A percentile compares a stretch with the other conserved stretches of the same genome.
These are phyloP conservation scores for Abrostola triplasia DNA, from an alignment of 2,888 invertebrate species.

Conservation along the genomic window DNA sequence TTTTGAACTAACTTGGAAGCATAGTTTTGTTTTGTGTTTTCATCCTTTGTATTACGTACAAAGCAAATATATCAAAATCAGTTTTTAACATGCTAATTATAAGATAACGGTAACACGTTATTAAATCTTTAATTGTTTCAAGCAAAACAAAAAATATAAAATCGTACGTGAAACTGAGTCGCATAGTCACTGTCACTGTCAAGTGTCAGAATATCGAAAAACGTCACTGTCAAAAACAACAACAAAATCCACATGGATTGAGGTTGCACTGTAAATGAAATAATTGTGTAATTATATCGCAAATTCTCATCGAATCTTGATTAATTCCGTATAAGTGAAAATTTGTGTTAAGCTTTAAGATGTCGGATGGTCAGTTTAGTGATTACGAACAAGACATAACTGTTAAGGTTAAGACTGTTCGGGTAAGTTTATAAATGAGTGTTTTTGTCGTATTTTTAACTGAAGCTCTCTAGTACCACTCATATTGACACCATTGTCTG, in stretches of 20 bases:
- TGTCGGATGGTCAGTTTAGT: slow-evolving; percentile 79
- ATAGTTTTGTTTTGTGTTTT: too few relatives aligned
- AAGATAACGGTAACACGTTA: too few relatives aligned
- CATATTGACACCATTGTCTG: slow-evolving; percentile 9
- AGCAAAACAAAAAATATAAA: too few relatives aligned
- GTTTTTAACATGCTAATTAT: too few relatives aligned
- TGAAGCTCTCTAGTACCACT: neutral
- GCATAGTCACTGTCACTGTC: slow-evolving; percentile 13
- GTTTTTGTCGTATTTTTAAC: slow-evolving; percentile 4
- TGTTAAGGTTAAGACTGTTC: slow-evolving; percentile 77
- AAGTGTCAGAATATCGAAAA: slow-evolving; percentile 25
- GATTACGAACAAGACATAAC: slow-evolving; percentile 80
- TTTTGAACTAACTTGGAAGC: too few relatives aligned
- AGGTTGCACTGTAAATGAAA: neutral
- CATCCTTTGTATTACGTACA: too few relatives aligned
- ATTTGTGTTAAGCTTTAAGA: slow-evolving; percentile 19
- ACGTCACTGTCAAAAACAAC: slow-evolving; percentile 19
- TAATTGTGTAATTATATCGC: neutral
- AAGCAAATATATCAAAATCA: too few relatives aligned
- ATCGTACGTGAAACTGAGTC: neutral
- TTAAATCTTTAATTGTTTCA: too few relatives aligned
- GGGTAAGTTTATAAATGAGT: slow-evolving; percentile 68
- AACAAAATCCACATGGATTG: slow-evolving; percentile 26
- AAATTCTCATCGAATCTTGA: neutral
- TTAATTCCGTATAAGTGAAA: neutral